phyloP scores from a whole-genome alignment of 2,888 invertebrate species.

The Lasiommata megera region DNA sequence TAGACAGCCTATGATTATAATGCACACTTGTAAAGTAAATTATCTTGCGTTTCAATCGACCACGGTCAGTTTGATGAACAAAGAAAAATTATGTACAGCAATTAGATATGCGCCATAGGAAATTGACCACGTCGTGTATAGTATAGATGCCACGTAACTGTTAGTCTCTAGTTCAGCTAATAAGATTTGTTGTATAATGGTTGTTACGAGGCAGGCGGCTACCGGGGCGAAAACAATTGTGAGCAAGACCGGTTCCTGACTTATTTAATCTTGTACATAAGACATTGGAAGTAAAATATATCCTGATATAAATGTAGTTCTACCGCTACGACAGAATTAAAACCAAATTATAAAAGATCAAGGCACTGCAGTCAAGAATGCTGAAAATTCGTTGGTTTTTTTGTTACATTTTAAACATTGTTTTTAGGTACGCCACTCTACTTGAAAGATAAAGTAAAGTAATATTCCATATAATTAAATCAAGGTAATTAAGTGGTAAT shows the following conservation, averaged over 20 bases:
- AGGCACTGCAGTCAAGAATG: constrained; percentile 10
- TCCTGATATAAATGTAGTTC: constrained; percentile 7
- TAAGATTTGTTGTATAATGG: constrained; percentile 71
- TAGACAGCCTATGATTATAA: no score
- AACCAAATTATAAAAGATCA: constrained; percentile 15
- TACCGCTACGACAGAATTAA: background rate
- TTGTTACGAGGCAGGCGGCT: constrained; percentile 50
- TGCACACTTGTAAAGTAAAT: constrained; percentile 15
- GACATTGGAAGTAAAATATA: constrained; percentile 10
- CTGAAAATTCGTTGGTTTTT: constrained; percentile 3
- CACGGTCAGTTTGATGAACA: constrained; percentile 29
- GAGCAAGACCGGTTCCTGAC: constrained; percentile 51
- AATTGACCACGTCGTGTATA: constrained; percentile 48
- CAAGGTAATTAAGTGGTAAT: background rate
- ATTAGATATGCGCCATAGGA: constrained; percentile 48
- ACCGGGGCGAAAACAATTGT: constrained; percentile 64
- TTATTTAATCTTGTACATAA: constrained; percentile 12
- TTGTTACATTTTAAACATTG: background rate
- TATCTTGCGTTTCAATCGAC: constrained; percentile 26
- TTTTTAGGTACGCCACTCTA: background rate
- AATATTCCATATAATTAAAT: background rate
- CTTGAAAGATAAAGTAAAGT: background rate
- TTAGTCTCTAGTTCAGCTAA: constrained; percentile 55
- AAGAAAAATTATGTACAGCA: constrained; percentile 38
- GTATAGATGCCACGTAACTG: constrained; percentile 54